These are phyloP conservation scores for Microplitis demolitor DNA, from an alignment of 1,140 invertebrate species.

Conservation along the genomic window DNA sequence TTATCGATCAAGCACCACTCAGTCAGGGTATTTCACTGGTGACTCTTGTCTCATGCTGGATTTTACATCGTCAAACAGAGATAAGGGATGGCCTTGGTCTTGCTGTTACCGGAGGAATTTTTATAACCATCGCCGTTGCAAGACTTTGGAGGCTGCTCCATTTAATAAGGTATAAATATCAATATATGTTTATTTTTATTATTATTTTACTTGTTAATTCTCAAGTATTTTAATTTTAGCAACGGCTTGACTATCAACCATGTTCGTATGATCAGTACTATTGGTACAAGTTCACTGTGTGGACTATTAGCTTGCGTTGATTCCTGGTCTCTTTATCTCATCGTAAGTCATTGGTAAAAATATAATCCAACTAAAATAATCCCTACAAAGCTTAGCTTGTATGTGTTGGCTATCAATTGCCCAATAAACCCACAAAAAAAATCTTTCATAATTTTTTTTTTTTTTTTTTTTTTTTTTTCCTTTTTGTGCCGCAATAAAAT, in stretches of 20 bases:
- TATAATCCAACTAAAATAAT: not conserved
- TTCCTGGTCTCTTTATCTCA: slow-evolving; percentile 39
- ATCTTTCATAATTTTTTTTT: no score
- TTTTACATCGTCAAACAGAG: slow-evolving; percentile 43
- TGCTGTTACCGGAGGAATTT: slow-evolving; percentile 34
- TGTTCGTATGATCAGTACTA: slow-evolving; percentile 35
- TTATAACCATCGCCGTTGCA: slow-evolving; percentile 37
- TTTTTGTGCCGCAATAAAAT: slow-evolving; percentile 5
- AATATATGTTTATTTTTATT: not conserved
- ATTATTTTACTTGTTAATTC: not conserved
- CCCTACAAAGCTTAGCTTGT: slow-evolving; percentile 9
- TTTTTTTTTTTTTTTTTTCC: no score
- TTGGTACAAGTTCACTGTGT: slow-evolving; percentile 27
- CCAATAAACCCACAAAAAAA: not conserved
- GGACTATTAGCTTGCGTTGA: slow-evolving; percentile 41
- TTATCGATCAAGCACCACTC: slow-evolving; percentile 33
- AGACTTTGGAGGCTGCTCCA: slow-evolving; percentile 39
- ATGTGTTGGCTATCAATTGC: slow-evolving; percentile 25
- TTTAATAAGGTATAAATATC: slow-evolving; percentile 32
- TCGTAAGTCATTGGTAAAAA: slow-evolving; percentile 33
- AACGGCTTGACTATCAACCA: slow-evolving; percentile 32
- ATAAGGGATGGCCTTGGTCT: slow-evolving; percentile 35
- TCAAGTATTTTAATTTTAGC: slow-evolving; percentile 32
- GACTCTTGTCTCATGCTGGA: slow-evolving; percentile 38
- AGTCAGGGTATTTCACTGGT: slow-evolving; percentile 32